Evolutionary conservation across 2,888 invertebrate genomes (phyloP).

Genomic region (Xylota segnis): DNA sequence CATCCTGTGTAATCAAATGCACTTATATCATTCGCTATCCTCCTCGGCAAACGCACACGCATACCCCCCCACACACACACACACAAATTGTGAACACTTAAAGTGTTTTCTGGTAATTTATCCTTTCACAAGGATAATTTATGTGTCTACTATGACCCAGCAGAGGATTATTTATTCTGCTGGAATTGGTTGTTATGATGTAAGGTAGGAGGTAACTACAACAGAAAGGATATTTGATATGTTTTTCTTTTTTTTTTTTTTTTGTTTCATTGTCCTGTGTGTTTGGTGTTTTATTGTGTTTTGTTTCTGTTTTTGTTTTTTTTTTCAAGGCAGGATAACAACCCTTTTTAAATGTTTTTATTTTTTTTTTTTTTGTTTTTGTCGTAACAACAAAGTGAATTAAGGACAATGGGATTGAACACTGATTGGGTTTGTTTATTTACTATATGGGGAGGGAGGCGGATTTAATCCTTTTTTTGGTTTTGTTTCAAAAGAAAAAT

Average conservation of each 20-base stretch:
- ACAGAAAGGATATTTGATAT: slow-evolving; percentile 62
- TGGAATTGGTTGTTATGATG: slow-evolving; percentile 72
- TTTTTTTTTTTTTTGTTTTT: slow-evolving; percentile 14
- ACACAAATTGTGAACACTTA: slow-evolving; percentile 54
- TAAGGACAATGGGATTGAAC: slow-evolving; percentile 55
- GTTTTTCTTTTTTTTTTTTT: slow-evolving; percentile 27
- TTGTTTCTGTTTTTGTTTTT: slow-evolving; percentile 4
- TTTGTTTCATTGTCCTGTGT: slow-evolving; percentile 27
- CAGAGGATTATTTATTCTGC: slow-evolving; percentile 64
- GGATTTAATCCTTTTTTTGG: slow-evolving; percentile 20
- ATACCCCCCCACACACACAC: slow-evolving; percentile 9
- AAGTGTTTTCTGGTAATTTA: slow-evolving; percentile 74
- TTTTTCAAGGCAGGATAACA: slow-evolving; percentile 20
- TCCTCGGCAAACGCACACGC: not conserved
- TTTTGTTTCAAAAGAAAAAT: not conserved
- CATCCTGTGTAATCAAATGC: slow-evolving; percentile 54
- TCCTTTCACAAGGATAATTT: slow-evolving; percentile 68
- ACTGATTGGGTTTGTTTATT: slow-evolving; percentile 57
- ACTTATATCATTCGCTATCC: slow-evolving; percentile 45
- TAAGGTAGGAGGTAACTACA: slow-evolving; percentile 66
- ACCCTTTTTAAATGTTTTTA: slow-evolving; percentile 47
- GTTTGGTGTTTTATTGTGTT: slow-evolving; percentile 39
- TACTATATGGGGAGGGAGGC: not conserved
- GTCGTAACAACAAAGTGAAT: slow-evolving; percentile 39
- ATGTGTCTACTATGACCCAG: slow-evolving; percentile 72